phyloP scores from a whole-genome alignment of 2,888 invertebrate species.

The Cheilosia scutellata region DNA sequence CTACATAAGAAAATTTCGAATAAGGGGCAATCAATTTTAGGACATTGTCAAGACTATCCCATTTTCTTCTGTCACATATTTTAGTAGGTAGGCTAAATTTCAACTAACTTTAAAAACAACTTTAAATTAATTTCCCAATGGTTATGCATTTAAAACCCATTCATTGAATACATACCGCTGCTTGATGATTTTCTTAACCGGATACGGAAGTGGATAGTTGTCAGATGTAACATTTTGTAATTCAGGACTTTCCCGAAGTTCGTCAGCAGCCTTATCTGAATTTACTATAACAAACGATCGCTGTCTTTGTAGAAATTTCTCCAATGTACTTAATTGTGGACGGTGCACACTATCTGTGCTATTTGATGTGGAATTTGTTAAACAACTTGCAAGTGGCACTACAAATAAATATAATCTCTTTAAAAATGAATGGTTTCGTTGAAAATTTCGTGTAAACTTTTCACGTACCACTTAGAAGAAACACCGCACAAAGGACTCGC shows the following conservation, averaged over 20 bases:
- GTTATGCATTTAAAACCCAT: too few relatives aligned
- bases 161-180: constrained; percentile 43
- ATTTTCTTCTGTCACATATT: too few relatives aligned
- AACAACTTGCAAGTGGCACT: constrained; percentile 58
- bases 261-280: constrained; percentile 8
- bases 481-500: constrained; percentile 54
- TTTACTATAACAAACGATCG: constrained; percentile 41
- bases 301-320: constrained; percentile 53
- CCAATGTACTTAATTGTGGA: constrained; percentile 66
- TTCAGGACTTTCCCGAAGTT: constrained; percentile 4
- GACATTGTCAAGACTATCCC: too few relatives aligned
- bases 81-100: too few relatives aligned
- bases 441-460: constrained; percentile 8
- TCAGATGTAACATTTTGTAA: constrained; percentile 52
- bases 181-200: constrained; percentile 28
- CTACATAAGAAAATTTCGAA: too few relatives aligned
- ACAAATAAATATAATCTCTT: constrained; percentile 43
- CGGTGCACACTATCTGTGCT: constrained; percentile 36
- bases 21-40: too few relatives aligned
- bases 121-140: too few relatives aligned
- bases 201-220: constrained; percentile 68
- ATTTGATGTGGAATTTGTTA: constrained; percentile 34
- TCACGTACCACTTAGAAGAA: constrained; percentile 59
- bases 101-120: too few relatives aligned
- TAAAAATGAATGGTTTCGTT: constrained; percentile 8